Evolutionary conservation across 1,140 invertebrate species (phyloP).

Genomic region (Bombus haemorrhoidalis): DNA sequence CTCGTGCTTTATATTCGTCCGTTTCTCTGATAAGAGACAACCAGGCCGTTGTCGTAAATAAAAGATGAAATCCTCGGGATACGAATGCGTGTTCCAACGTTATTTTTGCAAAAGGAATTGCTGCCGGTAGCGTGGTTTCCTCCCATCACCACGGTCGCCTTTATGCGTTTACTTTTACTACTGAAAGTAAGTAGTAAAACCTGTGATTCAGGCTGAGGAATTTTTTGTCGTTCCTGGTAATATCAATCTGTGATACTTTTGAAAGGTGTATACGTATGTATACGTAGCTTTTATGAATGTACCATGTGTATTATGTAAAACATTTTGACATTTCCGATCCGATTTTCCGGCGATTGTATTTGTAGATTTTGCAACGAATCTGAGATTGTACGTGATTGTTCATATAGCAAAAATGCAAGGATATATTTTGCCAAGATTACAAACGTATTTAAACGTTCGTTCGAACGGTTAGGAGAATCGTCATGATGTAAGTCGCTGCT

Average conservation of each 20-base stretch:
- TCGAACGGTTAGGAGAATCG: no score
- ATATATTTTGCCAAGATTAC: no score
- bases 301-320: neutral
- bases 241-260: neutral
- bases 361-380: no score
- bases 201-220: neutral
- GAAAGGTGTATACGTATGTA: neutral
- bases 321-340: no score
- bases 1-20: neutral
- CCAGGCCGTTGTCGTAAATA: neutral
- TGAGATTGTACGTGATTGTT: no score
- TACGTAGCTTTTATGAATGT: neutral
- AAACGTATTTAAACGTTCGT: no score
- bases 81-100: neutral
- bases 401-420: no score
- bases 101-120: neutral
- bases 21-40: slow-evolving; percentile 11
- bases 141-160: no score
- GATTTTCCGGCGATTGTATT: no score
- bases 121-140: neutral
- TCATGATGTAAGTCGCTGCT: no score
- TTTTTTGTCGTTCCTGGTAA: neutral
- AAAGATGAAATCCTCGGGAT: neutral
- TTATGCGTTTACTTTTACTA: slow-evolving; percentile 17
- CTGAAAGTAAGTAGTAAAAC: neutral